Evolutionary conservation across 2,888 invertebrate genomes (phyloP).

Genomic region (Nysson spinosus): DNA sequence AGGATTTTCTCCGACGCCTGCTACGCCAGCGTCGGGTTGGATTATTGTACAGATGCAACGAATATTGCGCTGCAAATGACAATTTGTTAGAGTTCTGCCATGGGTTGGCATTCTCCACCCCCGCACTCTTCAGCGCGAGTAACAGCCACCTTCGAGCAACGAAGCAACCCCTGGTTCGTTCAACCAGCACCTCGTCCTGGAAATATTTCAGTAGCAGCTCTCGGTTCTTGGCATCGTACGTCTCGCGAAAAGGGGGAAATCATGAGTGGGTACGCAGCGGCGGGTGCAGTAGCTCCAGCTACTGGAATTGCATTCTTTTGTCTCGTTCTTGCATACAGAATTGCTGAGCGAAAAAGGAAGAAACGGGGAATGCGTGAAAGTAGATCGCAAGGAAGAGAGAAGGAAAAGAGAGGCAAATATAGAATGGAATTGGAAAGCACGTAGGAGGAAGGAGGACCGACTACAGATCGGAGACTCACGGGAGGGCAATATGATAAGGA

Average conservation of each 20-base stretch:
- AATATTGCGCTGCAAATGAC: constrained; percentile 62
- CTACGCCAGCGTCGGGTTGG: constrained; percentile 43
- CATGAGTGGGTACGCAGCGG: constrained; percentile 10
- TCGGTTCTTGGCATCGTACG: constrained; percentile 53
- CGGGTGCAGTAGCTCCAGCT: neutral
- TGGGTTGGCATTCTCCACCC: constrained; percentile 10
- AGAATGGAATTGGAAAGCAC: neutral
- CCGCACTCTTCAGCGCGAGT: neutral
- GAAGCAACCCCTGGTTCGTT: constrained; percentile 13
- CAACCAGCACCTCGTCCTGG: constrained; percentile 39
- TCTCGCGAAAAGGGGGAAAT: constrained; percentile 43
- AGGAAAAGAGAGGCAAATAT: neutral
- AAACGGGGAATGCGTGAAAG: too few species aligned
- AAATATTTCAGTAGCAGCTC: constrained; percentile 56
- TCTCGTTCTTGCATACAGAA: constrained; percentile 35
- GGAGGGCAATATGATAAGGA: constrained; percentile 61
- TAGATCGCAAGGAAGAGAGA: neutral
- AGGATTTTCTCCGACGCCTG: constrained; percentile 47
- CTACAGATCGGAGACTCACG: neutral
- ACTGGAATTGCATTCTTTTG: constrained; percentile 46
- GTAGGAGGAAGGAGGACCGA: neutral
- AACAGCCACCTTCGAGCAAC: too few species aligned
- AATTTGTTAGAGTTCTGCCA: constrained; percentile 59
- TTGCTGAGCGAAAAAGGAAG: constrained; percentile 8
- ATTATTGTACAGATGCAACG: constrained; percentile 60